Evolutionary conservation across 2,113 vertebrate species (phyloP).

Genomic region (Solea senegalensis): DNA sequence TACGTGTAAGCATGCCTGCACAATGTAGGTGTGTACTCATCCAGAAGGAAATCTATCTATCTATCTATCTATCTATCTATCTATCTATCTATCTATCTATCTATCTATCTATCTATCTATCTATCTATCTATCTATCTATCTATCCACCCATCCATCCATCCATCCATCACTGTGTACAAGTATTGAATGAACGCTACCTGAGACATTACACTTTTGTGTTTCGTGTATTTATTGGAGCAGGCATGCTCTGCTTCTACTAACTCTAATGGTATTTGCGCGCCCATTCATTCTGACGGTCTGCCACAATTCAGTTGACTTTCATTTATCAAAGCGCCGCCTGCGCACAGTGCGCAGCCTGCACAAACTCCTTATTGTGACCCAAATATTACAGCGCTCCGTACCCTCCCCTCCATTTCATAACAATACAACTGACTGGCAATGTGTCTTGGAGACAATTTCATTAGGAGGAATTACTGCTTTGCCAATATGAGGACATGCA

Average conservation of each 20-base stretch:
- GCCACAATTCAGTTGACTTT: constrained; percentile 82
- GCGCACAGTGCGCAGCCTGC: constrained; percentile 45
- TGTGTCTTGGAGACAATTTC: constrained; percentile 46
- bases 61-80: no score
- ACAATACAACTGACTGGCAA: constrained; percentile 62
- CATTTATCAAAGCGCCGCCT: constrained; percentile 82
- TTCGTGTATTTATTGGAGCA: constrained; percentile 65
- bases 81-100: not conserved
- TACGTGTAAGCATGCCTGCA: not conserved
- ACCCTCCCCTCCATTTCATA: constrained; percentile 76
- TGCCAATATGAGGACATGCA: not conserved
- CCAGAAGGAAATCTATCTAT: no score
- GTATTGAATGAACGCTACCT: constrained; percentile 38
- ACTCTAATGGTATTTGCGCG: constrained; percentile 72
- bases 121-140: not conserved
- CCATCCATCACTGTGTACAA: constrained; percentile 13
- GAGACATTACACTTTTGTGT: constrained; percentile 47
- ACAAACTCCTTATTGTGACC: constrained; percentile 76
- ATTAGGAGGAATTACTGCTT: constrained; percentile 26
- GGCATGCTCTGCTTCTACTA: constrained; percentile 55
- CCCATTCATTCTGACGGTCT: constrained; percentile 72
- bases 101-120: not conserved
- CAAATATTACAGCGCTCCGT: constrained; percentile 77
- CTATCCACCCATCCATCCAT: not conserved
- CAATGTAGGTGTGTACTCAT: not conserved